Percentiles rank a stretch among this genome's conserved stretches.
These are phyloP conservation scores for Oenanthe oenanthe DNA, from an alignment of 2,113 vertebrate genomes.

Conservation along the genomic window DNA sequence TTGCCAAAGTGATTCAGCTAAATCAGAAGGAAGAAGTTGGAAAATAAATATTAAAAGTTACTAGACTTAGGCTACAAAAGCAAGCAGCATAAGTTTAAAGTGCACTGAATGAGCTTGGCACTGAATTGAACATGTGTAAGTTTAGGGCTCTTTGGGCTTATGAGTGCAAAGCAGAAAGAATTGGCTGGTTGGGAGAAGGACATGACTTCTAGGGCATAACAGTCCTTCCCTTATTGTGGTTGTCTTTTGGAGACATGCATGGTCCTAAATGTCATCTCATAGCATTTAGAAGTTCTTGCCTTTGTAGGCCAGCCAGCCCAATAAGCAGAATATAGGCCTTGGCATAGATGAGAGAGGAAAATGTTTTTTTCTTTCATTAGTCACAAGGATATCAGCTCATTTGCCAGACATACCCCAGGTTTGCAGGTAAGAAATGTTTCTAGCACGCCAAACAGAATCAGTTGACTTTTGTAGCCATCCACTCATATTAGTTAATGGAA, in stretches of 20 bases:
- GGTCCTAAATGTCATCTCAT: neutral
- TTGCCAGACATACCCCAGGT: neutral
- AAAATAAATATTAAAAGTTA: neutral
- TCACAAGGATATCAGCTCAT: neutral
- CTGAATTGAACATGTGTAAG: neutral
- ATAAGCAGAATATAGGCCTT: neutral
- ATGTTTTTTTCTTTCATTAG: neutral
- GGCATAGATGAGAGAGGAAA: neutral
- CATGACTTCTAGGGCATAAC: neutral
- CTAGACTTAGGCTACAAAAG: neutral
- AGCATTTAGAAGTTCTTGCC: neutral
- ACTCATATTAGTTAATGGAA: neutral
- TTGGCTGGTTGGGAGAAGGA: neutral
- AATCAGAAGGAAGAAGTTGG: neutral
- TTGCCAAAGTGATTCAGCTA: neutral
- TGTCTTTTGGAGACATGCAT: neutral
- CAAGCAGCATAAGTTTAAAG: neutral
- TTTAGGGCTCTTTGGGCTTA: neutral
- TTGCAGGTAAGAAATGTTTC: neutral
- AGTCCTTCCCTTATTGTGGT: neutral
- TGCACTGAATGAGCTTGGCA: neutral
- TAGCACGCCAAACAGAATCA: neutral
- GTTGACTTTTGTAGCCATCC: neutral
- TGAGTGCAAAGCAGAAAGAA: neutral
- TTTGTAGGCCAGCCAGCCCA: neutral